phyloP scores from a whole-genome alignment of 2,888 invertebrate genomes.

The Acrobeloides nanus region DNA sequence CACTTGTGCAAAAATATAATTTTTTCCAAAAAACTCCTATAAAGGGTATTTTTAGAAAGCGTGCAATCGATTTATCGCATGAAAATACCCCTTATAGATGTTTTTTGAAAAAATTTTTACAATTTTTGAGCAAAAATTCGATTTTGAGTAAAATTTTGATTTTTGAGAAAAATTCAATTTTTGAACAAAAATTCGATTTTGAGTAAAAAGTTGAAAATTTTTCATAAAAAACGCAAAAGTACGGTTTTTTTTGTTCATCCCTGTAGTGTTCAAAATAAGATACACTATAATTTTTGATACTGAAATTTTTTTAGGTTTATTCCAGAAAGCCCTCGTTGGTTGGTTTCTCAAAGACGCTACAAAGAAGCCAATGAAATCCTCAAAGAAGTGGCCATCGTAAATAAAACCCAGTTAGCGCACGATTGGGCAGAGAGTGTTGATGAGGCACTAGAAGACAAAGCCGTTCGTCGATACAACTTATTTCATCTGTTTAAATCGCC shows the following conservation, averaged over 20 bases:
- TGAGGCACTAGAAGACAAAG: neutral
- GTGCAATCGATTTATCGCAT: no score
- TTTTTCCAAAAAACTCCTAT: no score
- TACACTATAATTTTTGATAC: neutral
- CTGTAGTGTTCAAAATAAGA: neutral
- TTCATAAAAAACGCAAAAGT: no score
- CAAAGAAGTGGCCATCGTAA: conserved; percentile 32
- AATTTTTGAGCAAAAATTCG: no score
- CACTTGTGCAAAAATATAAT: neutral
- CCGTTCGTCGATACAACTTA: conserved; percentile 9
- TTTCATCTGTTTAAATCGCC: conserved; percentile 39
- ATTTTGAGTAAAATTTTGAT: no score
- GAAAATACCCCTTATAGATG: no score
- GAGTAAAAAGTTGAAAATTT: no score
- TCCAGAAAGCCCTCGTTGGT: conserved; percentile 43
- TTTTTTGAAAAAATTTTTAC: no score
- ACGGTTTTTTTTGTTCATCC: no score
- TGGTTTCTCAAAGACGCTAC: conserved; percentile 34
- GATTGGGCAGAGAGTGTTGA: conserved; percentile 30
- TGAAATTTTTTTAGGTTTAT: conserved; percentile 29
- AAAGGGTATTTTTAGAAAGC: no score
- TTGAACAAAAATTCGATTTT: no score
- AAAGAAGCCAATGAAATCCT: conserved; percentile 41
- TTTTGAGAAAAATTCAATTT: no score
- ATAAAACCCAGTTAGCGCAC: conserved; percentile 32